A percentile compares a stretch with the other conserved stretches of the same genome.
Conservation (phyloP, 2,113 vertebrate genomes). For the Clupea harengus region DNA sequence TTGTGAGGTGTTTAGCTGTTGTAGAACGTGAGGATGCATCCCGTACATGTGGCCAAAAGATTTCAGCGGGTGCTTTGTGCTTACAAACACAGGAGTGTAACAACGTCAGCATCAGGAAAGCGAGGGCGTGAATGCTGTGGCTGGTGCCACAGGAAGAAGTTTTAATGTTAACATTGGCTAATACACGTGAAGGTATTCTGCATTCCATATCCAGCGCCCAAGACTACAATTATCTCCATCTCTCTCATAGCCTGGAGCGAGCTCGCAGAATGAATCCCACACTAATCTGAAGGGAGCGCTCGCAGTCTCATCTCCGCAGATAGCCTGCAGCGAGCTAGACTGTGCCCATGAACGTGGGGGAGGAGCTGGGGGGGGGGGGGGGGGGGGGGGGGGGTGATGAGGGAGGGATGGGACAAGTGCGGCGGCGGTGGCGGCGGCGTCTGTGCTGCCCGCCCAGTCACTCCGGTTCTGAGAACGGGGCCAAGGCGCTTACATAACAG, state of each 20-base stretch:
- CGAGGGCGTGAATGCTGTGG: not conserved
- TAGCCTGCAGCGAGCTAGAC: not conserved
- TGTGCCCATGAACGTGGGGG: not conserved
- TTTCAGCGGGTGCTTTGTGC: not conserved
- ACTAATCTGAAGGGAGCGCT: not conserved
- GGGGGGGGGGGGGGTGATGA: not conserved
- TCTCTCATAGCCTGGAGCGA: not conserved
- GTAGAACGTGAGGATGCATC: not conserved
- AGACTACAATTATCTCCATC: not conserved
- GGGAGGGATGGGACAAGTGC: not conserved
- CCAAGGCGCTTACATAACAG: not conserved
- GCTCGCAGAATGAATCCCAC: not conserved
- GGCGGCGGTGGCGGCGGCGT: not conserved
- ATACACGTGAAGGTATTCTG: not conserved
- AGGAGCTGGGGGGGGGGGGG: not conserved
- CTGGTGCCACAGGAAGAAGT: not conserved
- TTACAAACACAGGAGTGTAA: not conserved
- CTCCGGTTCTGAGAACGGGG: not conserved
- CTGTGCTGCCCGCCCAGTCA: not conserved
- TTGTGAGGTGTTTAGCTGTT: not conserved
- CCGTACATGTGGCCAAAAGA: not conserved
- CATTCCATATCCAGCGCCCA: not conserved
- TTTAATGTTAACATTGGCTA: not conserved
- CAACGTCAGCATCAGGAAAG: not conserved
- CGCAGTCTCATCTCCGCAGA: not conserved